Evolutionary conservation across 1,140 invertebrate genomes (phyloP), one percentile per base, ranked within the genome.

Genomic region (Lineus longissimus): DNA sequence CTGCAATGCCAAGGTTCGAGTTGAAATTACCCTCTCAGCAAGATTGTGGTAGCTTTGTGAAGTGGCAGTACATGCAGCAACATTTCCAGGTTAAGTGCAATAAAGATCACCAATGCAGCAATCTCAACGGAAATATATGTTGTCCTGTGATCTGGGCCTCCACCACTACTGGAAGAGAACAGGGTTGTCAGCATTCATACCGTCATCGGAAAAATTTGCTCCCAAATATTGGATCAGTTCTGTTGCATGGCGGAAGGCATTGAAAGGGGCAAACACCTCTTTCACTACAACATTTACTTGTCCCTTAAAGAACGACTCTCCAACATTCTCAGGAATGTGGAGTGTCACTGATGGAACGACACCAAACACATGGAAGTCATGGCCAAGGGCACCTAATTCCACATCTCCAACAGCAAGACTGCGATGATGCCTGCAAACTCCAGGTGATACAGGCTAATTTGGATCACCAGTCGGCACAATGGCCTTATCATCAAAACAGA

Each of bases 401-500:
- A 36, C 15, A 15, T 36, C 33, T 36, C 33, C 33, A 36, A 36
- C 33, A 36, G 15, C 33, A 36, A 36, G 33, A 36, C 33, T 15
- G 15, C 33, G 33, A 36, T 36, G 33, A 36, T 36, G 33, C 33
- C 33, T 36, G 15, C 33, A 15, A 4, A 36, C 33, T 36, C 33
- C 33, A 36, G 33, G 4, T 36, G 33, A 36, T 15, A 36, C 33
- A 36, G 33, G 33, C 15, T 36, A 7, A 7, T 36, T 15, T 7
- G 33, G 33, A 15, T 36, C 33, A 36, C 33, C 33, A 7, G 15
- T 36, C 33, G 33, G 33, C 15, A 36, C 15, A 40, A 67, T 71
- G 1, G 64, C 23, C 27, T 67, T 69, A 31, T 71, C 67, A 67
- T 71, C 70, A 47, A 67, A 17, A 43, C 67, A 69, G 30, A 69